Conservation (phyloP, 2,888 invertebrate genomes). For the Congeria kusceri region DNA sequence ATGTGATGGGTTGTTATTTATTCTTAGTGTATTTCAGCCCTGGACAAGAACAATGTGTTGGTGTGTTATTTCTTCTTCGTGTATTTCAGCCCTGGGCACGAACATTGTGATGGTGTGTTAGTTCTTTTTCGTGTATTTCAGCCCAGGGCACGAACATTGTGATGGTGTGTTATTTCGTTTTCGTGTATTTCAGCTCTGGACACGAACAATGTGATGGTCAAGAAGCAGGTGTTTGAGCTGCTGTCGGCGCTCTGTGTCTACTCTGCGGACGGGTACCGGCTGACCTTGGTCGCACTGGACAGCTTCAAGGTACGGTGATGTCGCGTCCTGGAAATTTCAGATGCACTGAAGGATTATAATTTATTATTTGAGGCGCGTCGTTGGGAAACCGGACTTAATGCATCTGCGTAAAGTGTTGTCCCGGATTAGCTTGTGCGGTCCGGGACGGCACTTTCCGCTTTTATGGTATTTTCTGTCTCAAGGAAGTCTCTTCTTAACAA, state of each 20-base stretch:
- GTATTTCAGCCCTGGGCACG: too few relatives aligned
- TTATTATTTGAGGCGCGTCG: too few relatives aligned
- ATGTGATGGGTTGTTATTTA: neutral
- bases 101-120: neutral
- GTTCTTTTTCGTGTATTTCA: slow-evolving; percentile 81
- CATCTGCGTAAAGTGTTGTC: too few relatives aligned
- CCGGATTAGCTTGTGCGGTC: too few relatives aligned
- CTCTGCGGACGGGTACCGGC: slow-evolving; percentile 90
- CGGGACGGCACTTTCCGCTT: too few relatives aligned
- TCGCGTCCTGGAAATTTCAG: too few relatives aligned
- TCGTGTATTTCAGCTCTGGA: slow-evolving; percentile 90
- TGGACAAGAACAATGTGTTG: slow-evolving; percentile 95
- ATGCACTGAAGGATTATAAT: too few relatives aligned
- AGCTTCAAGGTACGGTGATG: slow-evolving; percentile 92
- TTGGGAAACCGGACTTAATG: too few relatives aligned
- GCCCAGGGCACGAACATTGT: slow-evolving; percentile 94
- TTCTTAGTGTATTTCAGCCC: slow-evolving; percentile 87
- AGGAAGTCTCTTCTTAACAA: too few relatives aligned
- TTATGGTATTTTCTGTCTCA: too few relatives aligned
- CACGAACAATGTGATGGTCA: slow-evolving; percentile 95
- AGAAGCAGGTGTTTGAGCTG: slow-evolving; percentile 98
- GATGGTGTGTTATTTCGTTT: neutral
- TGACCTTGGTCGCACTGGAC: slow-evolving; percentile 91
- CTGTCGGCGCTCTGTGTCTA: slow-evolving; percentile 97
- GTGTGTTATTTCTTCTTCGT: too few relatives aligned